These are phyloP conservation scores for Chrysomela aeneicollis DNA, from an alignment of 2,888 invertebrate genomes.

Conservation along the genomic window DNA sequence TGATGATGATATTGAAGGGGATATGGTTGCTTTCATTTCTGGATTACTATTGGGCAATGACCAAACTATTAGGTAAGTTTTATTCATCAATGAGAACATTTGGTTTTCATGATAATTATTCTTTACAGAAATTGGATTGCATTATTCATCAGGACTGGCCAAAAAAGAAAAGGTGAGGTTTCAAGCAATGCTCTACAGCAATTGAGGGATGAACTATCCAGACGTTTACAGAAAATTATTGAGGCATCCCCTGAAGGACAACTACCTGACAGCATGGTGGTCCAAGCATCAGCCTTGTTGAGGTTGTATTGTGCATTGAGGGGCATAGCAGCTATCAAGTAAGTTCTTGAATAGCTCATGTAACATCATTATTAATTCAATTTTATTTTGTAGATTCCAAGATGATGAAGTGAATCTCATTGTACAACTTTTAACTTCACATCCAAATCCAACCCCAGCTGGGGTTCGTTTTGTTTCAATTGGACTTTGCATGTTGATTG, in stretches of 20 bases:
- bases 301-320: constrained; percentile 91
- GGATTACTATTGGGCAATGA: constrained; percentile 88
- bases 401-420: constrained; percentile 90
- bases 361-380: too few species aligned
- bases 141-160: constrained; percentile 86
- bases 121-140: constrained; percentile 86
- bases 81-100: not conserved
- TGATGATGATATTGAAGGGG: constrained; percentile 50
- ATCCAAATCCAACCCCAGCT: constrained; percentile 88
- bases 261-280: constrained; percentile 72
- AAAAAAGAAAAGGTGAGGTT: constrained; percentile 80
- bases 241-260: constrained; percentile 69
- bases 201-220: constrained; percentile 79
- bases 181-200: constrained; percentile 73
- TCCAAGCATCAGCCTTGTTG: constrained; percentile 89
- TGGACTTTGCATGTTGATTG: constrained; percentile 92
- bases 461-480: constrained; percentile 93
- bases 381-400: constrained; percentile 68
- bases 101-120: constrained; percentile 12
- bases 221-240: constrained; percentile 72
- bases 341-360: constrained; percentile 47
- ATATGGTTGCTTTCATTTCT: constrained; percentile 70
- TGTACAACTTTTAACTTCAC: constrained; percentile 85
- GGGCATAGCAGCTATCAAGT: constrained; percentile 92
- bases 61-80: constrained; percentile 69